Evolutionary conservation across 2,113 vertebrate genomes (phyloP).

Genomic region (Tylochromis polylepis): DNA sequence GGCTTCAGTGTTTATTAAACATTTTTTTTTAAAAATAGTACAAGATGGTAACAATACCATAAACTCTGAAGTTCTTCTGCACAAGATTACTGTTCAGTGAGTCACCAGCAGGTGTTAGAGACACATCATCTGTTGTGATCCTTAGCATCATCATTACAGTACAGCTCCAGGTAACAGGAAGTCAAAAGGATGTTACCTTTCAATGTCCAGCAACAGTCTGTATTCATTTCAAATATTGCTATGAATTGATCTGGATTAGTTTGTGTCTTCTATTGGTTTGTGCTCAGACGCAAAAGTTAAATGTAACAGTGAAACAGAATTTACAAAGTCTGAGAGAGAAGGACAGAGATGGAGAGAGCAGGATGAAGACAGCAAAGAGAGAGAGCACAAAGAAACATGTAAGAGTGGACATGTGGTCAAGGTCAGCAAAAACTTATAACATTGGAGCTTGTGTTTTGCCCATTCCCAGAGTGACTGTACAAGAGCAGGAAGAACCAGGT

Average conservation of each 20-base stretch:
- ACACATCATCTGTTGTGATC: background rate
- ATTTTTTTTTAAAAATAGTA: background rate
- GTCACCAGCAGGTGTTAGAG: background rate
- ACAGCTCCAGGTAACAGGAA: background rate
- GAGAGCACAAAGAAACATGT: too few species aligned
- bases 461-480: too few species aligned
- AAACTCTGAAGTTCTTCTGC: background rate
- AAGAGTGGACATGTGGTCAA: background rate
- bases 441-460: too few species aligned
- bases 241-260: background rate
- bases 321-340: background rate
- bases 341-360: background rate
- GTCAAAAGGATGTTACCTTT: background rate
- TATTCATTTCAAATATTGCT: background rate
- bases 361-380: background rate
- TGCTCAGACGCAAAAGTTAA: background rate
- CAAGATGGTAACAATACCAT: background rate
- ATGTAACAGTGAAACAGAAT: background rate
- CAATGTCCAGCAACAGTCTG: background rate
- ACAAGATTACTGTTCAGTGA: background rate
- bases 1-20: background rate
- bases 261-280: background rate
- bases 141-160: background rate
- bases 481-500: too few species aligned
- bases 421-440: background rate